These are phyloP conservation scores for Pecten maximus DNA, from an alignment of 2,888 invertebrate genomes.

Conservation along the genomic window DNA sequence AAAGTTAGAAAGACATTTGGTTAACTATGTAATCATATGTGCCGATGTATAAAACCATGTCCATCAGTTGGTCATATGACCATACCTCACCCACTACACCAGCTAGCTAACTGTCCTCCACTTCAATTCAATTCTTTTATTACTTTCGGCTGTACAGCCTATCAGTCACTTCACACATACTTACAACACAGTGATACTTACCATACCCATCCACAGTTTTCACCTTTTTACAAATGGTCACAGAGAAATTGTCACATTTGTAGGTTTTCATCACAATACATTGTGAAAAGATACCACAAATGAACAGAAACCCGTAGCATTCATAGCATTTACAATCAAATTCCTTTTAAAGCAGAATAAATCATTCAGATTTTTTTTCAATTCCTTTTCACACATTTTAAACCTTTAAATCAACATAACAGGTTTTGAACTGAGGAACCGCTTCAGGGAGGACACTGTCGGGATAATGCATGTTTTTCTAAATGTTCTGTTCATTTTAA, in stretches of 20 bases:
- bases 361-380: not conserved
- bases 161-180: not conserved
- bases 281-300: not conserved
- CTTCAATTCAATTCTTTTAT: too few relatives aligned
- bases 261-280: not conserved
- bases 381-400: not conserved
- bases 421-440: not conserved
- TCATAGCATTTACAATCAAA: not conserved
- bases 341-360: not conserved
- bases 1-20: too few relatives aligned
- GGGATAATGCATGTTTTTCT: not conserved
- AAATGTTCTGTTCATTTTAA: not conserved
- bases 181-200: not conserved
- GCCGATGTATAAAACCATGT: not conserved
- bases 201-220: not conserved
- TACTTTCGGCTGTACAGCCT: too few relatives aligned
- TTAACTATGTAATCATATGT: too few relatives aligned
- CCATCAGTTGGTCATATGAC: not conserved
- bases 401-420: constrained; percentile 9
- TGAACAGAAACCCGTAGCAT: not conserved
- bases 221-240: not conserved
- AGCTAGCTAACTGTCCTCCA: not conserved
- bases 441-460: not conserved
- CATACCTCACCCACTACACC: not conserved
- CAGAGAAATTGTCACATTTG: not conserved